These are phyloP conservation scores for Megalonaias nervosa DNA, from an alignment of 1,140 invertebrate species.

Conservation along the genomic window DNA sequence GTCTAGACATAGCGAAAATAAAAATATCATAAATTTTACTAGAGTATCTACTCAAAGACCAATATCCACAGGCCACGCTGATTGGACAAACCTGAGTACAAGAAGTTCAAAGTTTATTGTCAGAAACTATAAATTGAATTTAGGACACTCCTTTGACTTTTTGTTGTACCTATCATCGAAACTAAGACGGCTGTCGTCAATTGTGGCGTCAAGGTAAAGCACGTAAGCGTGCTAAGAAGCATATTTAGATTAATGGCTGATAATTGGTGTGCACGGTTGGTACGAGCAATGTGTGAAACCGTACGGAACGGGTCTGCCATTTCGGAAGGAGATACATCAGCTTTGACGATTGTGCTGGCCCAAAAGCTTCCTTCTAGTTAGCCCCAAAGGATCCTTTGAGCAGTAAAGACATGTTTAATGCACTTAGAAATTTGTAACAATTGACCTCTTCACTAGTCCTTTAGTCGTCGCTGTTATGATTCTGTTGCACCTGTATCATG, in stretches of 20 bases:
- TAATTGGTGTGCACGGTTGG: slow-evolving; percentile 37
- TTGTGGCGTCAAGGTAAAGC: neutral
- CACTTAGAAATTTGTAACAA: too few species aligned
- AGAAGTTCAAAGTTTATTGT: slow-evolving; percentile 4
- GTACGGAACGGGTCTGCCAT: slow-evolving; percentile 40
- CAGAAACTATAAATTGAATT: neutral
- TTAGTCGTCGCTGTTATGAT: too few species aligned
- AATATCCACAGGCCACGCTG: slow-evolving; percentile 1
- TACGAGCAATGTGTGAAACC: slow-evolving; percentile 30
- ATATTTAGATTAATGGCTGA: slow-evolving; percentile 13
- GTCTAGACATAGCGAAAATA: slow-evolving; percentile 19
- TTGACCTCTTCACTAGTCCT: too few species aligned
- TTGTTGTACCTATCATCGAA: slow-evolving; percentile 3
- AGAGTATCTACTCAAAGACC: neutral
- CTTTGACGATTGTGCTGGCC: slow-evolving; percentile 17
- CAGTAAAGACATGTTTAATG: neutral
- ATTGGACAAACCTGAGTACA: neutral
- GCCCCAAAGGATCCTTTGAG: slow-evolving; percentile 22
- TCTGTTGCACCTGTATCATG: too few species aligned
- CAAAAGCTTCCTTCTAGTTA: slow-evolving; percentile 48
- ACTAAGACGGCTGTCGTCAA: neutral
- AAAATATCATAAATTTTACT: neutral
- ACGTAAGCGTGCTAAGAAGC: slow-evolving; percentile 13
- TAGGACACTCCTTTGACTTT: neutral
- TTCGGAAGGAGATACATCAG: slow-evolving; percentile 25